phyloP scores from a whole-genome alignment of 2,113 vertebrate genomes.

The Notarius quadriscutis region DNA sequence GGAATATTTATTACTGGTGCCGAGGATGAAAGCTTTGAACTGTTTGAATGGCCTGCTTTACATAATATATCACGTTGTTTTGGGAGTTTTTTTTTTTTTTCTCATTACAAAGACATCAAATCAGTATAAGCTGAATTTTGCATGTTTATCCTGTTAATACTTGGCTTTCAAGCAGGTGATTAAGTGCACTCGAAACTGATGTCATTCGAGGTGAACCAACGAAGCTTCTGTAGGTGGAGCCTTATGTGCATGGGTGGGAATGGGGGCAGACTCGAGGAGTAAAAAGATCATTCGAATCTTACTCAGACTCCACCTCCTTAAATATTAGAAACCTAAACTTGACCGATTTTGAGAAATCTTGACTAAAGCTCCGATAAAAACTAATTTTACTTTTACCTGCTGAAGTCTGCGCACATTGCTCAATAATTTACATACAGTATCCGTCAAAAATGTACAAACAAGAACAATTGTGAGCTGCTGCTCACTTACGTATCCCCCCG shows the following conservation, averaged over 20 bases:
- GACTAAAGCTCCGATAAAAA: not conserved
- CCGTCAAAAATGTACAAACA: not conserved
- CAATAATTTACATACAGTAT: not conserved
- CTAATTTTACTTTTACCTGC: not conserved
- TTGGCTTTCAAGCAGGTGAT: not conserved
- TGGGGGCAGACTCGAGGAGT: not conserved
- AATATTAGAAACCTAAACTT: not conserved
- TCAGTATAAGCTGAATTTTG: not conserved
- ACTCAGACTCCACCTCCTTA: not conserved
- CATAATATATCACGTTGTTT: not conserved
- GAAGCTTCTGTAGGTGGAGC: not conserved
- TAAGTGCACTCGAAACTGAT: no score
- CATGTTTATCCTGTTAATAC: no score
- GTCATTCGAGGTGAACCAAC: not conserved
- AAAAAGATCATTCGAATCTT: not conserved
- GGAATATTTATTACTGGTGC: not conserved
- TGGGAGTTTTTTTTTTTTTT: not conserved
- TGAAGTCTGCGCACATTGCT: not conserved
- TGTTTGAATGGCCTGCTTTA: not conserved
- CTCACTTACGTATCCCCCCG: no score
- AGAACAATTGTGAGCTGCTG: no score
- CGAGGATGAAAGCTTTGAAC: not conserved
- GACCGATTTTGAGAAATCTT: not conserved
- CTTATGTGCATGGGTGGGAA: not conserved
- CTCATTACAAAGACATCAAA: not conserved